These are phyloP conservation scores for Diabrotica undecimpunctata DNA, from an alignment of 1,140 invertebrate genomes.

Conservation along the genomic window DNA sequence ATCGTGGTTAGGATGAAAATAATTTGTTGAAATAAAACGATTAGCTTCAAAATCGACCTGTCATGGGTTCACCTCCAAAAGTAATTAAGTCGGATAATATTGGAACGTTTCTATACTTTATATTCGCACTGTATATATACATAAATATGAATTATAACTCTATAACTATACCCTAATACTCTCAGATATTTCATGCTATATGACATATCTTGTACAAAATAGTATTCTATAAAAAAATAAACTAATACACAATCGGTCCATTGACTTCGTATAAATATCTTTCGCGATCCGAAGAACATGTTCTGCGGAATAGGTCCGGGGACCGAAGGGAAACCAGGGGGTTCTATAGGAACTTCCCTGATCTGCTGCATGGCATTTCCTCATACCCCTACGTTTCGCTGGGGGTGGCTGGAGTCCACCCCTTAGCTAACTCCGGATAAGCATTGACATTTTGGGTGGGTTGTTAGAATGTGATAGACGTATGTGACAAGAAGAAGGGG, in stretches of 20 bases:
- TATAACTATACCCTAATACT: too few species aligned
- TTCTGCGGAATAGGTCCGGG: slow-evolving; percentile 1
- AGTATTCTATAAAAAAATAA: neutral
- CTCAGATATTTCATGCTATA: too few species aligned
- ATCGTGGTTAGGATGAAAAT: too few species aligned
- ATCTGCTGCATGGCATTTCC: slow-evolving; percentile 33
- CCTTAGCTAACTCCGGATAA: slow-evolving; percentile 26
- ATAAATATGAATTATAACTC: too few species aligned
- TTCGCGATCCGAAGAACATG: neutral
- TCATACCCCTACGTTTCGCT: slow-evolving; percentile 18
- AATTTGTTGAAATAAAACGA: too few species aligned
- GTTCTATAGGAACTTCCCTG: slow-evolving; percentile 5
- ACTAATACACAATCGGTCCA: neutral
- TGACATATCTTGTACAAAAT: too few species aligned
- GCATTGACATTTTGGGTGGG: slow-evolving; percentile 38
- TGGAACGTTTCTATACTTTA: too few species aligned
- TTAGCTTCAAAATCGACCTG: too few species aligned
- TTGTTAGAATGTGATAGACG: slow-evolving; percentile 36
- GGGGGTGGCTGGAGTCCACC: slow-evolving; percentile 14
- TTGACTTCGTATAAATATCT: slow-evolving; percentile 1
- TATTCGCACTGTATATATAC: too few species aligned
- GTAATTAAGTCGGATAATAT: too few species aligned
- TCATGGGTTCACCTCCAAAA: too few species aligned
- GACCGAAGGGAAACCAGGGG: neutral
- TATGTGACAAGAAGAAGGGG: slow-evolving; percentile 22